Evolutionary conservation across 2,113 vertebrate species (phyloP).

Genomic region (Malurus alboscapulatus): DNA sequence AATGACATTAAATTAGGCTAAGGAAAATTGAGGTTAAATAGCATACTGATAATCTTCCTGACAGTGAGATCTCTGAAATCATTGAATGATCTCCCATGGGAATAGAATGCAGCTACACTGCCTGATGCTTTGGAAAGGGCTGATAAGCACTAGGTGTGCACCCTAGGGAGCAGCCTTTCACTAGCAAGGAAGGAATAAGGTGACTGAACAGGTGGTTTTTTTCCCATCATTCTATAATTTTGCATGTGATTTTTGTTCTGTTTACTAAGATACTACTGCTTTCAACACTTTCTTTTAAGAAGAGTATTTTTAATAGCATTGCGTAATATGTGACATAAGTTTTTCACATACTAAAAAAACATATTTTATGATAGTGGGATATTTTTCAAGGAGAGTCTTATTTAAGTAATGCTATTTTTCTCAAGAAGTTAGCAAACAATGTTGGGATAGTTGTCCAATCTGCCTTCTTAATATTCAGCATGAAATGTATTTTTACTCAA

Average conservation of each 20-base stretch:
- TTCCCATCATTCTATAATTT: not conserved
- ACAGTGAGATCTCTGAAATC: constrained; percentile 8
- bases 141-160: not conserved
- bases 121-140: not conserved
- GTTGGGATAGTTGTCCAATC: not conserved
- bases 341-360: not conserved
- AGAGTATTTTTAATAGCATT: not conserved
- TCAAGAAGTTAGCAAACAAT: not conserved
- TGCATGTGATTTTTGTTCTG: not conserved
- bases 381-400: not conserved
- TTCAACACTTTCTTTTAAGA: not conserved
- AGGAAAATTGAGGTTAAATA: constrained; percentile 19
- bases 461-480: not conserved
- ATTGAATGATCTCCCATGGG: not conserved
- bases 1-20: not conserved
- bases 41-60: not conserved
- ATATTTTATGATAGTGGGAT: not conserved
- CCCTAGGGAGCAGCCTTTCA: not conserved
- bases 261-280: not conserved
- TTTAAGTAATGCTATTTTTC: not conserved
- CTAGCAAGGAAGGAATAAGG: not conserved
- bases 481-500: not conserved
- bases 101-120: not conserved
- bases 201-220: not conserved
- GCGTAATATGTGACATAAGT: not conserved